Evolutionary conservation across 2,888 invertebrate genomes (phyloP).

Genomic region (Neoitamus cyanurus): DNA sequence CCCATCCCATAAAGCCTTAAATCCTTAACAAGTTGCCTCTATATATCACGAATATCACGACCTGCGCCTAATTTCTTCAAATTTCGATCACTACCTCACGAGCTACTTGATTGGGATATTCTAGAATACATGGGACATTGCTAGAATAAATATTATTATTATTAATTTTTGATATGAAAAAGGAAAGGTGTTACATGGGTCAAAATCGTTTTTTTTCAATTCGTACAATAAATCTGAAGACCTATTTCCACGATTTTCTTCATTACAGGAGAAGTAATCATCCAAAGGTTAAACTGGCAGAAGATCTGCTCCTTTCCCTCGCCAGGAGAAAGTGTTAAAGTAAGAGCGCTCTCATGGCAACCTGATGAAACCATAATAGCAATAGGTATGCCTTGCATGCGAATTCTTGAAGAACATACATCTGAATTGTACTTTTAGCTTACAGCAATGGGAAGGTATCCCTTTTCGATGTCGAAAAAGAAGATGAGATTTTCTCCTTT

Average conservation of each 20-base stretch:
- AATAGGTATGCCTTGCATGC: slow-evolving; percentile 57
- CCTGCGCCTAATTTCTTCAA: too few species aligned
- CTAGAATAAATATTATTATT: too few species aligned
- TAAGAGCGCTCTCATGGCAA: slow-evolving; percentile 88
- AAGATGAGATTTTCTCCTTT: slow-evolving; percentile 78
- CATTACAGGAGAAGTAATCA: slow-evolving; percentile 80
- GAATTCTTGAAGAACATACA: background rate
- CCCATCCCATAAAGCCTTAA: too few species aligned
- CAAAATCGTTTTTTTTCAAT: too few species aligned
- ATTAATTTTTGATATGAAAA: too few species aligned
- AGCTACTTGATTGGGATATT: too few species aligned
- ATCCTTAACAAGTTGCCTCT: too few species aligned
- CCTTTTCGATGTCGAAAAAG: slow-evolving; percentile 87
- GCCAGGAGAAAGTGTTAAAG: slow-evolving; percentile 78
- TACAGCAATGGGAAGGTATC: slow-evolving; percentile 78
- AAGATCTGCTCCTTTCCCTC: slow-evolving; percentile 88
- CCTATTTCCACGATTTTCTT: background rate
- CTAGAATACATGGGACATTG: too few species aligned
- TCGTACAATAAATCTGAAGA: too few species aligned
- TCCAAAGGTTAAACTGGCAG: slow-evolving; percentile 93
- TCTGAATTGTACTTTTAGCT: slow-evolving; percentile 61
- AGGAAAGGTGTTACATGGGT: too few species aligned
- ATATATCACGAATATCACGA: too few species aligned
- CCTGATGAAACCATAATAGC: slow-evolving; percentile 91
- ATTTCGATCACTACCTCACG: too few species aligned